Evolutionary conservation across 2,797 vertebrate genomes (phyloP), one percentile per base, ranked within the genome.

Genomic region (Enteromius viviparus): DNA sequence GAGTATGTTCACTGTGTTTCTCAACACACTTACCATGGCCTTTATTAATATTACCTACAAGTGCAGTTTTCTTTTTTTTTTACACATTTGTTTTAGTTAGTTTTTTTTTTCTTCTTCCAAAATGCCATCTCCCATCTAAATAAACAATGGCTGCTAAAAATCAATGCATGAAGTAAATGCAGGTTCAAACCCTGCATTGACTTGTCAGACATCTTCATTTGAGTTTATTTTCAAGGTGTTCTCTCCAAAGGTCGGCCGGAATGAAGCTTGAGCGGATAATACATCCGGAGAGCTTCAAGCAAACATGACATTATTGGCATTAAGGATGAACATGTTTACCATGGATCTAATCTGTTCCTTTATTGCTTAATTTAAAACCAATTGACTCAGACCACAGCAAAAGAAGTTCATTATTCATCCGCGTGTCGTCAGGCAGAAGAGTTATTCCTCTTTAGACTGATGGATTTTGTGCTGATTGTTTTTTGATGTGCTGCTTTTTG

Each of bases 81-180:
- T 42, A 42, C 40, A 42, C 40, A 40, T 40, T 37, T 37, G 6
- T 37, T 40, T 40, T 40, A 8, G 40, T 9, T 40, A 1, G 1
- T 1, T 40, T 40, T 7, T 40, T 8, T 1, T 40, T 40, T 40
- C 6, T 40, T 42, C 11, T 45, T 12, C 10, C 89, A 87, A 71
- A 78, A 77, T 92, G 91, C 85, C 90, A 88, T 15, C 78, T 89
- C 88, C 89, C 70, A 89, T 29, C n/a, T 53, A 81, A 65, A 74
- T 40, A 82, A 66, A 75, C 11, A 3, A 65, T 86, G 77, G 86
- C 84, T 76, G 82, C 86, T 88, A 90, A 92, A 64, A 92, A 91
- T 89, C 89, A 90, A 91, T 91, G 87, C 77, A 78, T 81, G 15
- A 26, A 55, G 64, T 84, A 82, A 88, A 89, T 86, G 85, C 76